Base-by-base conservation (phyloP, 1,140 invertebrate genomes). In the Venturia canescens region DNA sequence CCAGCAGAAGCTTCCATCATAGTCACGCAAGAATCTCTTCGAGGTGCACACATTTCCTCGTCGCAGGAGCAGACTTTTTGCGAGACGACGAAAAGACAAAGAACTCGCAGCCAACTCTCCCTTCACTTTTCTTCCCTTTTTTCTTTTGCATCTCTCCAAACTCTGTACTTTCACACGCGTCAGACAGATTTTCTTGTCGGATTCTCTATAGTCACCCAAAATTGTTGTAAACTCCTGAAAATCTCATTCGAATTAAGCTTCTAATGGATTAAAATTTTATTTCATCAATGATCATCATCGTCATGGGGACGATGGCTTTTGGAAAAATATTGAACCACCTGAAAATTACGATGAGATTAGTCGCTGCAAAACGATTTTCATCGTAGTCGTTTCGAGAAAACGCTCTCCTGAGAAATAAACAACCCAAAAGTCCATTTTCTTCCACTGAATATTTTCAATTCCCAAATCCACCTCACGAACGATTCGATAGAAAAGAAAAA, bases 1-100 rank as follows among this genome's bases (percentile, higher is more conserved):
- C 2, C 69, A 48, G 67, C n/a, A 74, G 26, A 34, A 71, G 69
- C 71, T 74, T 74, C 71, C 71, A 74, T 74, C 71, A 74, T 50
- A 48, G 44, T 74, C 50, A 53, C n/a, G 71, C 48, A 48, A 69
- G 66, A 69, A 69, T 69, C 66, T 69, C 66, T 29, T 69, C 66
- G 66, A 74, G 71, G 29, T 53, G 71, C 71, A 23, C 71, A 31
- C 23, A 27, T 74, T 74, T 74, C 48, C 11, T n/a, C 31, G 69
- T 38, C n/a, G 38, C 34, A 21, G 34, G 67, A 18, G 67, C 9
- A 26, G 29, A 69, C 0, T 69, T 31, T 69, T 31, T 18, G 66
- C 66, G 26, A 69, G 66, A n/a, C 66, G 66, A 69, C 29, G 66
- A 69, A 71, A 26, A 71, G 69, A 71, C 34, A 71, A 48, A 71